These are phyloP conservation scores for Tetrapedia diversipes DNA, from an alignment of 2,888 invertebrate species.

Conservation along the genomic window DNA sequence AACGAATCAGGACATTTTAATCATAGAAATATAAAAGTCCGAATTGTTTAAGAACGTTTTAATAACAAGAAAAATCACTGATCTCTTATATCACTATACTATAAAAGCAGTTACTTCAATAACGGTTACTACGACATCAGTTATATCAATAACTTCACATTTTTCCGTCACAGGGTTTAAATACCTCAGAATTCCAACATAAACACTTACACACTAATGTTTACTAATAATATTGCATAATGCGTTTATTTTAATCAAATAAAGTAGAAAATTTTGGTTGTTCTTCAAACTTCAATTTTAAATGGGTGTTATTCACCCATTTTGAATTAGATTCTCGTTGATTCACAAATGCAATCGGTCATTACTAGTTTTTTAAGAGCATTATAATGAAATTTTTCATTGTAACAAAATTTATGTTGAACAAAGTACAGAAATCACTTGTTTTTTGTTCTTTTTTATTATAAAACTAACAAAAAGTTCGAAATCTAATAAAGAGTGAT, in stretches of 20 bases:
- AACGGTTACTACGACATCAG: conserved; percentile 31
- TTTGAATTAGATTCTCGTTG: background rate
- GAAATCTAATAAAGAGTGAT: background rate
- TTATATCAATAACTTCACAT: conserved; percentile 35
- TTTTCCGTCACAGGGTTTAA: too few species aligned
- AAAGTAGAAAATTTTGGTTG: conserved; percentile 30
- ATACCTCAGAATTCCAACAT: background rate
- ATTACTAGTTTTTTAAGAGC: conserved; percentile 9
- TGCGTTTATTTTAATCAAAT: conserved; percentile 22
- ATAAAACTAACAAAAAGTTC: background rate
- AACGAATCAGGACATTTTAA: background rate
- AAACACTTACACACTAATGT: background rate
- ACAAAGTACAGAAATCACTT: too few species aligned
- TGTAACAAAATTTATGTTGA: too few species aligned
- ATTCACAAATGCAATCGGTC: background rate
- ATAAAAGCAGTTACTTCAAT: conserved; percentile 18
- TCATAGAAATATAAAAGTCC: background rate
- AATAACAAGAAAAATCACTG: background rate
- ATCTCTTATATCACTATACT: background rate
- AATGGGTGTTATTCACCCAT: conserved; percentile 1
- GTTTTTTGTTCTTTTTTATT: background rate
- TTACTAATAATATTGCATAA: background rate
- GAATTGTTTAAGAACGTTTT: background rate
- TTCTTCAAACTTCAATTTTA: conserved; percentile 7
- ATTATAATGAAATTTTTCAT: too few species aligned